These are phyloP conservation scores for Polydrusus cervinus DNA, from an alignment of 2,888 invertebrate species.

Conservation along the genomic window DNA sequence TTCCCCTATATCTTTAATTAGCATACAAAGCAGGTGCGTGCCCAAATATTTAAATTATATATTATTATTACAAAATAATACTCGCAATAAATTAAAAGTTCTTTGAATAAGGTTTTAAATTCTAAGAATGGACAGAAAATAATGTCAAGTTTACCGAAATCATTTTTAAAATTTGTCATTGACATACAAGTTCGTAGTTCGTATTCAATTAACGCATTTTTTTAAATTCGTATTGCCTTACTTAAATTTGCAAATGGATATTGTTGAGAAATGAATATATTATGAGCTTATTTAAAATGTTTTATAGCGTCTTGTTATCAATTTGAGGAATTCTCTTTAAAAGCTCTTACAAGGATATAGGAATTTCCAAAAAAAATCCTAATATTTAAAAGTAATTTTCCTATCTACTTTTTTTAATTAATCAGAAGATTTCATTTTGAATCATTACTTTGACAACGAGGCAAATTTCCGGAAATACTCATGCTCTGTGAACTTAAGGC, in stretches of 20 bases:
- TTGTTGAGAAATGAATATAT: conserved; percentile 39
- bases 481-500: too few relatives aligned
- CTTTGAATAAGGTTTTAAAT: conserved; percentile 41
- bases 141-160: conserved; percentile 46
- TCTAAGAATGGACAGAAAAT: conserved; percentile 35
- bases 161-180: conserved; percentile 45
- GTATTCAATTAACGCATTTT: conserved; percentile 42
- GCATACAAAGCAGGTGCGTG: conserved; percentile 25
- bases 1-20: not conserved
- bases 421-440: too few relatives aligned
- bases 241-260: conserved; percentile 42
- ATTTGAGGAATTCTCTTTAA: not conserved
- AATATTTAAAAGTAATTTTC: not conserved
- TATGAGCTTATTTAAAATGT: conserved; percentile 21
- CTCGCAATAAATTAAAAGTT: conserved; percentile 31
- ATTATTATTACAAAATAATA: conserved; percentile 31
- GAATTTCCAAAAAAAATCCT: not conserved
- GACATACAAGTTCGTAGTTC: conserved; percentile 47
- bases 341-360: not conserved
- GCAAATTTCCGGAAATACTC: too few relatives aligned
- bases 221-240: conserved; percentile 28
- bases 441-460: too few relatives aligned
- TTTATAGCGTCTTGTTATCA: not conserved
- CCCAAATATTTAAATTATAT: conserved; percentile 17
- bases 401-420: too few relatives aligned